These are phyloP conservation scores for Hydra vulgaris DNA, from an alignment of 30 jellyfish, hydroid and myxozoan genomes.

Conservation along the genomic window DNA sequence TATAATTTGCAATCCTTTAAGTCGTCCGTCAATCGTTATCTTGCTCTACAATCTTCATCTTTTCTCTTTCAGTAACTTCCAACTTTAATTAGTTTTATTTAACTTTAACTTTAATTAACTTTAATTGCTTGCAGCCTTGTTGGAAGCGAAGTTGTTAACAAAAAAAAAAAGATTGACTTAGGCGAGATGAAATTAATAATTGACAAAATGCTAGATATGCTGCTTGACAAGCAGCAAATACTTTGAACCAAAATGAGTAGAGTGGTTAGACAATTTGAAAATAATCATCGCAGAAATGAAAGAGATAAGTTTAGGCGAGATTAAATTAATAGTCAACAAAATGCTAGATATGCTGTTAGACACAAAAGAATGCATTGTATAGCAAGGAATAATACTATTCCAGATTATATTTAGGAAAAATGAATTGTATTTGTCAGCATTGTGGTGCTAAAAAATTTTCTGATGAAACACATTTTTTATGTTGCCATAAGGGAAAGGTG, in stretches of 20 bases:
- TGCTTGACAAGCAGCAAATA: neutral
- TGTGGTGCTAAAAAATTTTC: neutral
- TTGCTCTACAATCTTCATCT: no score
- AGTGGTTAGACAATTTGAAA: neutral
- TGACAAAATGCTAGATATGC: neutral
- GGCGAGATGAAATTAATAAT: neutral
- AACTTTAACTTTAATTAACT: no score
- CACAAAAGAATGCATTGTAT: neutral
- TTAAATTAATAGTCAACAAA: neutral
- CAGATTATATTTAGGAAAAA: neutral
- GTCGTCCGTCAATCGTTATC: no score
- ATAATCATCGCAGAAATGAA: neutral
- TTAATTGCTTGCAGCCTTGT: no score
- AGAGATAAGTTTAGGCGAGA: neutral
- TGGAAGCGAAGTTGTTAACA: no score
- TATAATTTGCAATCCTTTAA: no score
- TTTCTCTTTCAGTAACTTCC: no score
- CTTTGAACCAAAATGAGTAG: neutral
- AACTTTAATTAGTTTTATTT: no score
- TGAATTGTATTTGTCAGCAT: neutral
- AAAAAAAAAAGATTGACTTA: neutral
- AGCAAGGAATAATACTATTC: neutral
- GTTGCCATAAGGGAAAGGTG: neutral
- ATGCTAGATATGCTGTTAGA: neutral
- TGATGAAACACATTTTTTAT: neutral